A percentile compares a stretch with the other conserved stretches of the same genome.
Evolutionary conservation across 2,888 invertebrate species (phyloP).

Genomic region (Acleris holmiana): DNA sequence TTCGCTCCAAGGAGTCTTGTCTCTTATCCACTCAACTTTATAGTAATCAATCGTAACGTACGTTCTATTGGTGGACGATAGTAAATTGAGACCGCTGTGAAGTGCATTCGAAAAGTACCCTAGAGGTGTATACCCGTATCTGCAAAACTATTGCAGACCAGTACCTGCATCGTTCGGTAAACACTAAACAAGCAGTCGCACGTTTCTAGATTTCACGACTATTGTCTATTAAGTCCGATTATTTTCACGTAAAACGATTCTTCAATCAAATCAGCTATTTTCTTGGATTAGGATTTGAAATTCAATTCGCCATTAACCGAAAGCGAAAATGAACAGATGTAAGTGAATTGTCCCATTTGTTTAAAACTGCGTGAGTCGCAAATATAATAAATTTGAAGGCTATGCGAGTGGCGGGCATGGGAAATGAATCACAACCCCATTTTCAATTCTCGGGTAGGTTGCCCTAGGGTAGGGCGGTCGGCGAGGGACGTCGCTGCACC

Average conservation of each 20-base stretch:
- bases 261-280: neutral
- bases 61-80: too few relatives aligned
- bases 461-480: slow-evolving; percentile 62
- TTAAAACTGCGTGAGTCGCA: slow-evolving; percentile 48
- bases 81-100: too few relatives aligned
- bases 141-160: too few relatives aligned
- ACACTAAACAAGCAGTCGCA: slow-evolving; percentile 18
- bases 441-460: slow-evolving; percentile 65
- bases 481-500: slow-evolving; percentile 69
- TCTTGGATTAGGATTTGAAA: slow-evolving; percentile 1
- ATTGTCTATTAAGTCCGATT: neutral
- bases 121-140: too few relatives aligned
- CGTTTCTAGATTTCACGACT: slow-evolving; percentile 28
- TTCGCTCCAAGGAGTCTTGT: neutral
- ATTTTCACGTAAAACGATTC: neutral
- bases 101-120: too few relatives aligned
- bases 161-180: too few relatives aligned
- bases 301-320: neutral
- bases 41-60: neutral
- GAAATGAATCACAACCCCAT: slow-evolving; percentile 84
- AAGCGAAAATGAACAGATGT: slow-evolving; percentile 37
- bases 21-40: neutral
- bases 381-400: slow-evolving; percentile 66
- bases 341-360: slow-evolving; percentile 42
- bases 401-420: slow-evolving; percentile 71